Base-by-base conservation (phyloP, 2,113 vertebrate genomes). In the Nymphicus hollandicus region DNA sequence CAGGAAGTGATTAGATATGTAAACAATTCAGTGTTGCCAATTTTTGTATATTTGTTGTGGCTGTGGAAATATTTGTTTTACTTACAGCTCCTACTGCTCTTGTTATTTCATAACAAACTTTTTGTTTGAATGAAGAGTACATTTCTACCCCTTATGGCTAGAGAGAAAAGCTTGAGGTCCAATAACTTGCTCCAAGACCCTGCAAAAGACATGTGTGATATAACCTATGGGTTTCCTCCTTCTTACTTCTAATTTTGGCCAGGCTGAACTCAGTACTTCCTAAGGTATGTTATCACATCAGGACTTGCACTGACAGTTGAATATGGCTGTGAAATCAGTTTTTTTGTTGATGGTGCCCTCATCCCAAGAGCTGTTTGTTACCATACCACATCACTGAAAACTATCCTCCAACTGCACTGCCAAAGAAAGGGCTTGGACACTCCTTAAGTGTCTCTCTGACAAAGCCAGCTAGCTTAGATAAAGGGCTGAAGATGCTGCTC, bases 341-440 rank as follows among this genome's bases (percentile, higher is more conserved):
- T 90, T 88, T 64, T 56, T 76, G 27, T 44, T 77, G 49, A 65
- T 69, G 10, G 4, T 50, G 11, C 15, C 39, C 1, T 1, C 31
- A 41, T 49, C 15, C 31, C 37, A 63, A 47, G 29, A 52, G 35
- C 16, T 12, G 0, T 79, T 70, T 68, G 5, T 24, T 86, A 46
- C 23, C 11, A 29, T 6, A 22, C 5, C 1, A 9, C 28, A 4
- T 29, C 0, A 1, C 11, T 64, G 70, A 68, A 49, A 0, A 0
- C n/a, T 78, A 12, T 74, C 25, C 11, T 88, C 18, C 7, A 60
- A 3, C 10, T 12, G 9, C 3, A 2, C 18, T 89, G 37, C 9
- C 37, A 12, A 53, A 81, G 31, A 44, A 63, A 16, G 50, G 37
- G 19, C n/a, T 71, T 85, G 28, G 50, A 43, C n/a, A 56, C 55